Evolutionary conservation across 2,888 invertebrate species (phyloP), one percentile per base, ranked within the genome.

Genomic region (Pachliopta kotzebuea): DNA sequence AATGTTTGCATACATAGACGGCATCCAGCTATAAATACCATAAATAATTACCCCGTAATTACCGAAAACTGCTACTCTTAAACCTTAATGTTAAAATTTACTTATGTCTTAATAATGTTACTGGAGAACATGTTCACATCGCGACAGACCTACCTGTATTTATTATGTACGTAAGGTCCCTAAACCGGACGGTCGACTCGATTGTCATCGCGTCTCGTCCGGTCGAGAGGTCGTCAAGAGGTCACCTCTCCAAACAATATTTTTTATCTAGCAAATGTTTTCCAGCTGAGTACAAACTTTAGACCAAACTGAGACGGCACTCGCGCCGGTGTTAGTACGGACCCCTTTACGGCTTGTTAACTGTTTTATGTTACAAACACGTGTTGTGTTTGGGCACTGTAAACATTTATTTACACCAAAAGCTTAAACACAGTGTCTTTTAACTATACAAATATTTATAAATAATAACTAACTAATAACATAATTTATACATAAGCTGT

Each of bases 161-260:
- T 57, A 58, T 58, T 65, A 65, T 65, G 65, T 61, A 61, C 31
- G 65, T 24, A 49, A 31, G 61, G n/a, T 37, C 62, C 67, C 66
- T 64, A 70, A 70, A 72, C 72, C 73, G 73, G 74, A 72, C 70
- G 71, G 67, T 62, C 62, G 66, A 53, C 62, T 67, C 65, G 71
- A 72, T 70, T 72, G 72, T 74, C 73, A 69, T 69, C 71, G 71
- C 67, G 68, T n/a, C 70, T 71, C 72, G 75, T 72, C 71, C 72
- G 73, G 74, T 69, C 72, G 72, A 72, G 74, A 66, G 76, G 75
- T 75, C 76, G 77, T 69, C 69, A 69, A 74, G 74, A 73, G 76
- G 76, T 76, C 74, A 74, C 71, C 71, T 69, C 71, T 58, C 69
- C 67, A 68, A 63, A 59, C 69, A 69, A 62, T 60, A 50, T 64